Evolutionary conservation across 2,888 invertebrate genomes (phyloP).

Genomic region (Cantharis nigra): DNA sequence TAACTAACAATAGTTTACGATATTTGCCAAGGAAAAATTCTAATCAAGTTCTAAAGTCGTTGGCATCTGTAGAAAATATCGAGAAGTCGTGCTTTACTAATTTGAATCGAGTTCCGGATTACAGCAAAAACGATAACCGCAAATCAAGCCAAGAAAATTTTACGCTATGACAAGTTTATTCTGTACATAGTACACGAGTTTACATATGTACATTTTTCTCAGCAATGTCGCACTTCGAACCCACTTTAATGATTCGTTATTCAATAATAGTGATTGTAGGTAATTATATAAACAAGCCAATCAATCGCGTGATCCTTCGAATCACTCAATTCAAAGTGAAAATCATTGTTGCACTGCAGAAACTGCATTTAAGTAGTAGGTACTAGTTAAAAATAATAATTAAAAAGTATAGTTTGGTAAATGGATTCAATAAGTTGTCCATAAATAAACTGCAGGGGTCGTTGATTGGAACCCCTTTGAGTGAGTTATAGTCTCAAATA

Average conservation of each 20-base stretch:
- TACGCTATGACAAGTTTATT: background rate
- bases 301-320: background rate
- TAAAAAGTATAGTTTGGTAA: background rate
- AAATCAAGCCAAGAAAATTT: background rate
- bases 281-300: background rate
- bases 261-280: background rate
- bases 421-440: background rate
- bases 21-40: no score
- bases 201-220: background rate
- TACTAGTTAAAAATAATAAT: background rate
- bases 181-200: background rate
- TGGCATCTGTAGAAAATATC: no score
- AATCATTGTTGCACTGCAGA: background rate
- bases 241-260: background rate
- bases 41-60: no score
- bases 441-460: slow-evolving; percentile 19
- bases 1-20: no score
- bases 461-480: slow-evolving; percentile 25
- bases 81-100: background rate
- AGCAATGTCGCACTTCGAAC: background rate
- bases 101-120: background rate
- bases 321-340: background rate
- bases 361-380: background rate
- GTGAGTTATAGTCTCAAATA: slow-evolving; percentile 22
- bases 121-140: background rate